A percentile compares a stretch with the other conserved stretches of the same genome.
Conservation (phyloP, 2,888 invertebrate species). For the Octonoba sinensis region DNA sequence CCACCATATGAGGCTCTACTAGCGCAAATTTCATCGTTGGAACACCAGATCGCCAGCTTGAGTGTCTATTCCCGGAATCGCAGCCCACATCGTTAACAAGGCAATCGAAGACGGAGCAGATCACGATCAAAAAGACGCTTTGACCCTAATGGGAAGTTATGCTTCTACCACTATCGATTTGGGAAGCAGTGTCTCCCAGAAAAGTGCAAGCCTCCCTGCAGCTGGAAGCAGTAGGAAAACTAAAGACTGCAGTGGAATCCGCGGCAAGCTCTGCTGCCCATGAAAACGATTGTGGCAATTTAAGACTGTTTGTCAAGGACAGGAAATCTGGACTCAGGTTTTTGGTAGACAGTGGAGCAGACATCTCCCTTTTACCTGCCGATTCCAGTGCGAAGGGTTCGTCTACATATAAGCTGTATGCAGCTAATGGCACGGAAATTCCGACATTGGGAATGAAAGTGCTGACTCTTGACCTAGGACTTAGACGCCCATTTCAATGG, state of each 20-base stretch:
- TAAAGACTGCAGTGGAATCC: conserved; percentile 5
- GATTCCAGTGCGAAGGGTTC: neutral
- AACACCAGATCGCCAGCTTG: neutral
- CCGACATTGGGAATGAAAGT: conserved; percentile 18
- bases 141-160: neutral
- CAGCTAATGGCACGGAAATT: conserved; percentile 55
- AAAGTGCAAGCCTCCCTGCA: conserved; percentile 2
- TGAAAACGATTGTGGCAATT: conserved; percentile 8
- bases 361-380: conserved; percentile 31
- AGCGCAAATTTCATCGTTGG: neutral
- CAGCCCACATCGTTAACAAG: neutral
- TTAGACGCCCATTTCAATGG: conserved; percentile 31
- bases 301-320: neutral
- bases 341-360: conserved; percentile 37
- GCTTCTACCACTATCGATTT: neutral
- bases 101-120: neutral
- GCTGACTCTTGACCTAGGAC: conserved; percentile 38
- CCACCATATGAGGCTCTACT: neutral
- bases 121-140: neutral
- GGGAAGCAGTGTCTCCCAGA: neutral
- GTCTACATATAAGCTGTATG: neutral
- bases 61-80: neutral
- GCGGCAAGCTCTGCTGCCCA: conserved; percentile 11
- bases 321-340: conserved; percentile 18
- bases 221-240: neutral